Percentiles rank a stretch among this genome's conserved stretches.
Evolutionary conservation across 2,888 invertebrate genomes (phyloP).

Genomic region (Platycheirus albimanus): DNA sequence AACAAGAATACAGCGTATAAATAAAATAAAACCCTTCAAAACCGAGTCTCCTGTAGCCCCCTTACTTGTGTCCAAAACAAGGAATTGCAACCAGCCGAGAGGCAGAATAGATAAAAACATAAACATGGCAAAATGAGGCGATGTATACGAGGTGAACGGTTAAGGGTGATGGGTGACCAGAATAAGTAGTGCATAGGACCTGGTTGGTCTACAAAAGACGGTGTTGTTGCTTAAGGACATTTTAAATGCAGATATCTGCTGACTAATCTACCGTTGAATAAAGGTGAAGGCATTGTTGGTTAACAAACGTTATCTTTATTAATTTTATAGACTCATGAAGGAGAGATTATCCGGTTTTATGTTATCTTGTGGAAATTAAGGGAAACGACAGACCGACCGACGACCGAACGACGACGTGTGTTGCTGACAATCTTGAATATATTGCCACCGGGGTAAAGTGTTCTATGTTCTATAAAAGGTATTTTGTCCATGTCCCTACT

Average conservation of each 20-base stretch:
- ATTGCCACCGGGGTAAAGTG: too few relatives aligned
- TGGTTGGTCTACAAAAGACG: constrained; percentile 4
- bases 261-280: constrained; percentile 18
- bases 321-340: constrained; percentile 42
- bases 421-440: constrained; percentile 38
- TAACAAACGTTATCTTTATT: constrained; percentile 60
- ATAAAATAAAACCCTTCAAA: constrained; percentile 45
- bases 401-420: too few relatives aligned
- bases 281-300: not conserved
- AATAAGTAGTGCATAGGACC: constrained; percentile 31
- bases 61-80: constrained; percentile 13
- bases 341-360: constrained; percentile 33
- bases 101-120: constrained; percentile 55
- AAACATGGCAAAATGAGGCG: constrained; percentile 31
- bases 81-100: constrained; percentile 10
- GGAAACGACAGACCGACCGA: too few relatives aligned
- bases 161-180: constrained; percentile 7
- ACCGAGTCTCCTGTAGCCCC: not conserved
- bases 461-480: too few relatives aligned
- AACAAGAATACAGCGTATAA: too few relatives aligned
- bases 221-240: not conserved
- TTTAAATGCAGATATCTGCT: constrained; percentile 54
- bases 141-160: constrained; percentile 33
- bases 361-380: constrained; percentile 2
- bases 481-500: too few relatives aligned